Evolutionary conservation across 2,888 invertebrate genomes (phyloP).

Genomic region (Athripsodes cinereus): DNA sequence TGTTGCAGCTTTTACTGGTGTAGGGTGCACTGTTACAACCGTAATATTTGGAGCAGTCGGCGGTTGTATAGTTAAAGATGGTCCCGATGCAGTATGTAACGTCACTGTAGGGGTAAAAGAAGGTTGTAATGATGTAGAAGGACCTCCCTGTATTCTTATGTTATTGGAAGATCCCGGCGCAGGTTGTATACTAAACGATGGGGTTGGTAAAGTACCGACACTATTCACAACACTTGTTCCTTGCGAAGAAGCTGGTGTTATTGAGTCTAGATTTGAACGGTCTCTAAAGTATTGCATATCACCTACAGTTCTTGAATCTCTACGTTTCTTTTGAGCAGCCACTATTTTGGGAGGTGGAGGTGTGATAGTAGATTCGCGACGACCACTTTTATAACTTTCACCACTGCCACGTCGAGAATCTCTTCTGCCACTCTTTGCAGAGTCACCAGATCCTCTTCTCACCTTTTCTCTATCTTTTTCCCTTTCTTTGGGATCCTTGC

Average conservation of each 20-base stretch:
- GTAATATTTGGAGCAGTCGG: conserved; percentile 44
- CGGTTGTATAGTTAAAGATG: conserved; percentile 62
- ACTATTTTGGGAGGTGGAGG: conserved; percentile 56
- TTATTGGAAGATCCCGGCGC: conserved; percentile 19
- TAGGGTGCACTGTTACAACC: conserved; percentile 40
- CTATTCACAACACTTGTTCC: background rate
- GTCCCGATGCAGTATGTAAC: conserved; percentile 55
- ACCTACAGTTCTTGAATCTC: conserved; percentile 49
- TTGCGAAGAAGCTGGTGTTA: conserved; percentile 11
- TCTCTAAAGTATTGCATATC: conserved; percentile 43
- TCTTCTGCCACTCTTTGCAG: conserved; percentile 33
- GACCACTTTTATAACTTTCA: conserved; percentile 61
- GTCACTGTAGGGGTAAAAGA: conserved; percentile 36
- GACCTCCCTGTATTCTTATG: conserved; percentile 11
- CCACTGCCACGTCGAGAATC: conserved; percentile 55
- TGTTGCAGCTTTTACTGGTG: conserved; percentile 37
- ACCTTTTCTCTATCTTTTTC: conserved; percentile 36
- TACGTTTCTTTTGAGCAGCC: conserved; percentile 56
- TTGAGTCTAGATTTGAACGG: conserved; percentile 18
- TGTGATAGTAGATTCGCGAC: conserved; percentile 61
- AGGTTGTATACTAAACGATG: conserved; percentile 12
- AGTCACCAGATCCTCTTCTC: conserved; percentile 60
- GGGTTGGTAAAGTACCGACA: conserved; percentile 5
- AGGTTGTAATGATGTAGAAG: conserved; percentile 25
- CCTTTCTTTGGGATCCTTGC: conserved; percentile 37